Conservation (phyloP, 1,140 invertebrate species). For the Latrodectus geometricus region DNA sequence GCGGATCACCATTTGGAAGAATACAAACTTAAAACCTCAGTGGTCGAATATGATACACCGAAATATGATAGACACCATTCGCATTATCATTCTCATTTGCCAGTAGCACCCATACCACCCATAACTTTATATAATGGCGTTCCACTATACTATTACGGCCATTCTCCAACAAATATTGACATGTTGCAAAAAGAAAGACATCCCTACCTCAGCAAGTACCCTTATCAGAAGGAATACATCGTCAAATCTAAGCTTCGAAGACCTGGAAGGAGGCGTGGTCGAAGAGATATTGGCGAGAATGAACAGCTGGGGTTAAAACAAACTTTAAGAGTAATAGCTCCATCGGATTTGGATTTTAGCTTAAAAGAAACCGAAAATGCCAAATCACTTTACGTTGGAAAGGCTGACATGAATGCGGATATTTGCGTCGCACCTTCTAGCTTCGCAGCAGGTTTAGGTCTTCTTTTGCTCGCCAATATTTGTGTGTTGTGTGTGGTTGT, state of each 20-base stretch:
- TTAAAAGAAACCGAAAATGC: slow-evolving; percentile 80
- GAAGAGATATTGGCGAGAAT: slow-evolving; percentile 74
- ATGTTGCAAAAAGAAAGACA: slow-evolving; percentile 47
- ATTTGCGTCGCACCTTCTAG: slow-evolving; percentile 89
- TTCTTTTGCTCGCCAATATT: slow-evolving; percentile 33
- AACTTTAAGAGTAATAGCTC: slow-evolving; percentile 89
- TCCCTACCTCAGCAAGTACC: slow-evolving; percentile 53
- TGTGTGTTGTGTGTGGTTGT: slow-evolving; percentile 42
- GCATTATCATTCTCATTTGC: slow-evolving; percentile 1
- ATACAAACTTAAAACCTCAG: slow-evolving; percentile 30
- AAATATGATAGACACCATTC: slow-evolving; percentile 4
- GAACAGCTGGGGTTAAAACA: slow-evolving; percentile 85
- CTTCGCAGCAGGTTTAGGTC: slow-evolving; percentile 74
- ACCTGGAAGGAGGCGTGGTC: slow-evolving; percentile 69
- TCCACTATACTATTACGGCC: slow-evolving; percentile 23
- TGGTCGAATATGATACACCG: slow-evolving; percentile 3
- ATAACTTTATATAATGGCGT: slow-evolving; percentile 31
- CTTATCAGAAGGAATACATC: slow-evolving; percentile 62
- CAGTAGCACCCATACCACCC: slow-evolving; percentile 35
- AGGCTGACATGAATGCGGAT: slow-evolving; percentile 83
- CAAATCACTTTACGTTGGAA: slow-evolving; percentile 78
- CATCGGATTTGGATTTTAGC: slow-evolving; percentile 90
- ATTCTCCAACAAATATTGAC: slow-evolving; percentile 71
- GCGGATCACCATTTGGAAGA: slow-evolving; percentile 9
- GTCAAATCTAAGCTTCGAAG: slow-evolving; percentile 54